Base-by-base conservation (phyloP, 2,888 invertebrate species). In the Temnothorax unifasciatus region DNA sequence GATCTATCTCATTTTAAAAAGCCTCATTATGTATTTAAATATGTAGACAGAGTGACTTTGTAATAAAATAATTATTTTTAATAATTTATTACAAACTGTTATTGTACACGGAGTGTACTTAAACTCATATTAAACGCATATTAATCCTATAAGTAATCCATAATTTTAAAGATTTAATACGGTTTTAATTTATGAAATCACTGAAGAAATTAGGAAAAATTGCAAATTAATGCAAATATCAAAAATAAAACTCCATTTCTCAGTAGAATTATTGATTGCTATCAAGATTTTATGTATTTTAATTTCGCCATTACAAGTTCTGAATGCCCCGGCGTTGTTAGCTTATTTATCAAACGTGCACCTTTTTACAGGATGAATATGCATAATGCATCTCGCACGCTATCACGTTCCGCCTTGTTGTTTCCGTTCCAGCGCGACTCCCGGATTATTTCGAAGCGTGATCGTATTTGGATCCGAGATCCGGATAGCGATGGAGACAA, bases 261-360 rank as follows among this genome's bases (percentile, higher is more conserved):
- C 15, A 2, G 4, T 44, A 4, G 21, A 0, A 76, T 21, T 21
- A 38, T 4, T 9, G 15, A 34, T 15, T 8, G 8, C 25, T 38
- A 13, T 18, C 18, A 13, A 41, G n/a, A 54, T 54, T 66, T 38
- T 54, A 66, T 25, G n/a, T 25, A 66, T 77, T 77, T 77, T 54
- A 77, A 29, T 66, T n/a, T n/a, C 18, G n/a, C 6, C 18, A 25
- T 76, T 75, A 52, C 41, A 21, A 50, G 47, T 66, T 41, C 41
- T 50, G 13, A 63, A 34, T 38, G 21, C 34, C 38, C 1, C 13
- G 61, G 18, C 11, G 63, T 11, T 63, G 13, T 21, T 66, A 13
- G 64, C n/a, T 77, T 77, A 66, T 77, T 66, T n/a, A 76, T 63
- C 34, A 76, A 76, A 76, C 52, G 52, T 41, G 52, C 25, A 3